Conservation (phyloP, 2,888 invertebrate genomes). For the Norana najaformis region DNA sequence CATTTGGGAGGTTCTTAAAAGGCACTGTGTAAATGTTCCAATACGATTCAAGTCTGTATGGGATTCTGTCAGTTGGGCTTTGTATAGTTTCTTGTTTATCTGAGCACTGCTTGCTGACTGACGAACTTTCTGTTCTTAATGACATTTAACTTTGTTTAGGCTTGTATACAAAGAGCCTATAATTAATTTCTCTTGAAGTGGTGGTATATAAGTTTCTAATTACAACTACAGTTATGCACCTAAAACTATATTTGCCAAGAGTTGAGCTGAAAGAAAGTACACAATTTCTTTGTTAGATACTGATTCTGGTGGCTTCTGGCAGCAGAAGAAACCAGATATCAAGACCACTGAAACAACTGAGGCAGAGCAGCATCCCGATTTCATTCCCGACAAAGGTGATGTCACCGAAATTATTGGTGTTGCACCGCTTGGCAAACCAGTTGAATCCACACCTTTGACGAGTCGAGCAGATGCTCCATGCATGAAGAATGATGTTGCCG, state of each 20-base stretch:
- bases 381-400: conserved; percentile 22
- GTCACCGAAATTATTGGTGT: neutral
- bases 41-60: too few species aligned
- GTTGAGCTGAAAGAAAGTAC: neutral
- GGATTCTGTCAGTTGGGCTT: too few species aligned
- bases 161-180: neutral
- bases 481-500: neutral
- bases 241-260: neutral
- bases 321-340: neutral
- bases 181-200: neutral
- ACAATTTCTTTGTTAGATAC: neutral
- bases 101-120: too few species aligned
- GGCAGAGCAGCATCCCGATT: neutral
- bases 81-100: too few species aligned
- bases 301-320: neutral
- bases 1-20: too few species aligned
- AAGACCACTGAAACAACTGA: neutral
- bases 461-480: neutral
- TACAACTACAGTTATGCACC: neutral
- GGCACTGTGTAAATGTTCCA: too few species aligned
- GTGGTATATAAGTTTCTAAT: neutral
- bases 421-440: neutral
- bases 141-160: neutral
- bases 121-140: neutral
- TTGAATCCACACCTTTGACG: neutral